Conservation (phyloP, 2,113 vertebrate species). For the Calypte anna region DNA sequence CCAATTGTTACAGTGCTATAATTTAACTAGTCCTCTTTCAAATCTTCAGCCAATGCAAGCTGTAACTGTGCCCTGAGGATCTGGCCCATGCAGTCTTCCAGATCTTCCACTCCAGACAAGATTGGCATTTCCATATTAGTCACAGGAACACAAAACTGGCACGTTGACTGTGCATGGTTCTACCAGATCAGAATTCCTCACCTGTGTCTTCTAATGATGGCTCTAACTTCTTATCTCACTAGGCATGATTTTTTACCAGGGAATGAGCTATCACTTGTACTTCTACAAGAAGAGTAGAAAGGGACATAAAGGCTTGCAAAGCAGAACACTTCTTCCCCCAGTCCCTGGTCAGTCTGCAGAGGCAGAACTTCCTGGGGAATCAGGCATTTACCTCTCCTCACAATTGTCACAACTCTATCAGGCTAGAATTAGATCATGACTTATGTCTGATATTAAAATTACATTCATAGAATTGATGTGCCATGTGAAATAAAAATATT, state of each 20-base stretch:
- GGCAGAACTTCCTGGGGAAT: conserved; percentile 9
- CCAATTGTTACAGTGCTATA: not conserved
- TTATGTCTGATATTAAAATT: conserved; percentile 18
- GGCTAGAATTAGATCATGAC: conserved; percentile 39
- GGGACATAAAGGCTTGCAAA: not conserved
- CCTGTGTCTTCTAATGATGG: not conserved
- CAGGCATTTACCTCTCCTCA: not conserved
- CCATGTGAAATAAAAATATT: conserved; percentile 30
- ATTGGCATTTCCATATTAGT: not conserved
- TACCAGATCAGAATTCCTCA: not conserved
- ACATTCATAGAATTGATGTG: conserved; percentile 17
- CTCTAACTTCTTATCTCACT: not conserved
- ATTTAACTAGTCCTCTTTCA: not conserved
- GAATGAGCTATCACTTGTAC: not conserved
- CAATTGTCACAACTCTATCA: not conserved
- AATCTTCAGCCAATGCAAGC: not conserved
- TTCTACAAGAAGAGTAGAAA: not conserved
- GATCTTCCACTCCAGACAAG: not conserved
- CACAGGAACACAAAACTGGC: rapidly evolving
- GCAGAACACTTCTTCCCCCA: not conserved
- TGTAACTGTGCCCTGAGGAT: not conserved
- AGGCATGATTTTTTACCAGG: not conserved
- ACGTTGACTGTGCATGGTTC: rapidly evolving
- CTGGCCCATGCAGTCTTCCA: not conserved
- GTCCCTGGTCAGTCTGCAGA: not conserved